Conservation (phyloP, 1,140 invertebrate genomes). For the Papilio polyxenes region DNA sequence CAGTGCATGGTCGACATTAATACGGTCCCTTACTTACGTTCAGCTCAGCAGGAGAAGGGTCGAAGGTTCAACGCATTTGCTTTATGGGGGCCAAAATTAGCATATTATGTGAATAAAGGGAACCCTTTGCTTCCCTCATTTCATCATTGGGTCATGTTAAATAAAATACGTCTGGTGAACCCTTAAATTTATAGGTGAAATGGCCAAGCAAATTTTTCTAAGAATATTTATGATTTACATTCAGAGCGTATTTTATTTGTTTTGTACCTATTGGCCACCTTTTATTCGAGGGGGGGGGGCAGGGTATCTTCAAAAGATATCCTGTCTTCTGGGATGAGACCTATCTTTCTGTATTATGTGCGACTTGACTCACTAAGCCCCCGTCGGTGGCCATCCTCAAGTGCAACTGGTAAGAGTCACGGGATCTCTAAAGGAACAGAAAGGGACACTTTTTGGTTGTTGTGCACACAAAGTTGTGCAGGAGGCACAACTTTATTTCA, state of each 20-base stretch:
- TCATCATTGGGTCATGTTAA: conserved; percentile 28
- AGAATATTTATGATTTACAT: neutral
- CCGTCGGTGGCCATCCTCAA: no score
- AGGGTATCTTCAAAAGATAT: no score
- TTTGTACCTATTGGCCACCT: neutral
- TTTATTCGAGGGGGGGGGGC: no score
- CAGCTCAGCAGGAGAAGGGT: conserved; percentile 21
- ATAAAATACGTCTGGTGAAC: conserved; percentile 8
- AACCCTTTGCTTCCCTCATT: conserved; percentile 26
- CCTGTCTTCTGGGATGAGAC: no score
- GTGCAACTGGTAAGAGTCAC: no score
- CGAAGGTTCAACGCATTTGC: conserved; percentile 22
- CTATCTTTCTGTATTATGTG: no score
- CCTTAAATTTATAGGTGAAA: conserved; percentile 18
- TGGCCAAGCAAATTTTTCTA: conserved; percentile 5
- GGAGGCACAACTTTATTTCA: no score
- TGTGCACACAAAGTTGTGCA: no score
- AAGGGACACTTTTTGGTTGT: no score
- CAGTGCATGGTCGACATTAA: conserved; percentile 13
- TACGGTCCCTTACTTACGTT: conserved; percentile 10
- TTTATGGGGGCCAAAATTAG: conserved; percentile 25
- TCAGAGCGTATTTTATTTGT: neutral
- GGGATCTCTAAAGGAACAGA: no score
- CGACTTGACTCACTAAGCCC: no score
- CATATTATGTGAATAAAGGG: conserved; percentile 27